Base-by-base conservation (phyloP, 2,888 invertebrate genomes). In the Limnephilus lunatus region DNA sequence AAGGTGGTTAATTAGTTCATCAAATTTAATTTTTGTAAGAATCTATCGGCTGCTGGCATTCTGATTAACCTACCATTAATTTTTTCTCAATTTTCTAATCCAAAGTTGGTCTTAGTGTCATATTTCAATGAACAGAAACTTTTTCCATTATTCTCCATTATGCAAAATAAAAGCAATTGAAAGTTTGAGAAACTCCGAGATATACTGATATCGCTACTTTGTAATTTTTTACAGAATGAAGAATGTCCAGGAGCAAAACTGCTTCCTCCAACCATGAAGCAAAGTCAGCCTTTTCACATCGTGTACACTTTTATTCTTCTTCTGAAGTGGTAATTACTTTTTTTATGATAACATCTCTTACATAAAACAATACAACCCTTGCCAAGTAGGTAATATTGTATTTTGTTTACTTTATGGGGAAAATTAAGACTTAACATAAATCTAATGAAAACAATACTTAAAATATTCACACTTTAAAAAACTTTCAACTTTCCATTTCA, bases 81-180 rank as follows among this genome's bases (percentile, higher is more conserved):
- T 82, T 82, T 81, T 82, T 82, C 68, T 82, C 82, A 82, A 82
- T 82, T 82, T 93, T 93, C 91, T 92, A 92, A 93, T 93, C 93
- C 92, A 93, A 93, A 93, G 88, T 93, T 93, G 90, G 90, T 91
- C 81, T 86, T 90, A 53, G 93, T 93, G 93, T 93, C 93, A 93
- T 91, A 92, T 93, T 91, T 93, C 92, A 93, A 92, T 93, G 92
- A 93, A 93, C 90, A 86, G 31, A 91, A 93, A 93, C 91, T 92
- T 93, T 93, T 93, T 91, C 92, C 93, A 92, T 93, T 92, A 93
- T 92, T 93, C 93, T 92, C 93, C 92, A 93, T 93, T 93, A 93
- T 93, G 93, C 92, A 93, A 93, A 93, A 93, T 93, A 92, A 92
- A 93, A 93, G 93, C 93, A 92, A 93, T 92, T 93, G 93, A 93